A percentile compares a stretch with the other conserved stretches of the same genome.
Conservation (phyloP, 2,888 invertebrate species). For the Pherbina coryleti region DNA sequence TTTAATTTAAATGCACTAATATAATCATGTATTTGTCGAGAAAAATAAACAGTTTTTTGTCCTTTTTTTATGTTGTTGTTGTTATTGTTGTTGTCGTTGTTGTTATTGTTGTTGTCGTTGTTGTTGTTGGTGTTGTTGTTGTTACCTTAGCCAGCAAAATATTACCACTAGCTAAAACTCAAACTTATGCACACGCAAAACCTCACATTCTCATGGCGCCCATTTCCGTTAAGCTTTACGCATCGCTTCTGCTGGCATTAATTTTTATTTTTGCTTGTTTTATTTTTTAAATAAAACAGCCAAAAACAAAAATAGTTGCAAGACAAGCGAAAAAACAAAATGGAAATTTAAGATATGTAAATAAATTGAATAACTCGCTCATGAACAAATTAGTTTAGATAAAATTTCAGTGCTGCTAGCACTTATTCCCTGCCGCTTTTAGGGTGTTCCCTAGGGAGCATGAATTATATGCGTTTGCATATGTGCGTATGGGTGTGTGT, state of each 20-base stretch:
- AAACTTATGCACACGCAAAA: background rate
- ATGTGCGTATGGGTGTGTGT: conserved; percentile 41
- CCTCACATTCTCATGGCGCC: background rate
- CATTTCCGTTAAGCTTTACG: conserved; percentile 23
- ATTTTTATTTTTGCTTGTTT: conserved; percentile 17
- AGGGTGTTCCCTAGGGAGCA: background rate
- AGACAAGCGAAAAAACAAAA: background rate
- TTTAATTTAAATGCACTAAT: conserved; percentile 17
- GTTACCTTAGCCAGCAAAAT: conserved; percentile 40
- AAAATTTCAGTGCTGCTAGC: background rate
- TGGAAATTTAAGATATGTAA: conserved; percentile 28
- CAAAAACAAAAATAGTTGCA: background rate
- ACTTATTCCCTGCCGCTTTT: background rate
- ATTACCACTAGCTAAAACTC: background rate
- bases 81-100: background rate
- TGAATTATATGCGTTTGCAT: background rate
- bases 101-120: conserved; percentile 26
- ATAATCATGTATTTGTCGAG: conserved; percentile 19
- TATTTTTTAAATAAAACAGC: background rate
- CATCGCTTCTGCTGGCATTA: conserved; percentile 26
- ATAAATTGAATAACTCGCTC: conserved; percentile 32
- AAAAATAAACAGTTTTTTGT: conserved; percentile 27
- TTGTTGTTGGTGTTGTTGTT: background rate
- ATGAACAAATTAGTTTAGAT: conserved; percentile 33
- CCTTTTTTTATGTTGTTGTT: too few species aligned